Base-by-base conservation (phyloP, 1,140 invertebrate genomes). In the Brachionus rubens region DNA sequence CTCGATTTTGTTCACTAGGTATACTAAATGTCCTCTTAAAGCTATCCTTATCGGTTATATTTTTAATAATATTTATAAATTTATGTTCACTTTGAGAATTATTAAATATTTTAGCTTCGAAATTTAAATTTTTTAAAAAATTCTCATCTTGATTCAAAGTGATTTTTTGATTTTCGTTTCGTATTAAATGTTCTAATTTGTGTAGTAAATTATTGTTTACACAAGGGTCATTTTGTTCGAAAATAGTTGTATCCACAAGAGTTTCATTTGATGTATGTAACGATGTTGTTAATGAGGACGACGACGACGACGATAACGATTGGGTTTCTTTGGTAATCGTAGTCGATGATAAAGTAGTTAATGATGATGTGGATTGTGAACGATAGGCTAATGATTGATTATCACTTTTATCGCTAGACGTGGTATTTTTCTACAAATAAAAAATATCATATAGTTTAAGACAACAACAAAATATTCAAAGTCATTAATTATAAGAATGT, bases 401-500 rank as follows among this genome's bases (percentile, higher is more conserved):
- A 19, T 65, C 36, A 59, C 50, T 54, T 54, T 54, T 24, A 12
- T 54, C 50, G 26, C 54, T 59, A 59, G 54, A 59, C 59, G n/a
- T 43, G 59, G 33, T 65, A 65, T 65, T 43, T 65, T 41, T 65
- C 59, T 65, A 59, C 54, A 19, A 3, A 59, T 19, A 59, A 59
- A 59, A 12, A 36, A 26, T 30, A 33, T 33, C 30, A 59, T 33
- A 33, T 33, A 30, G 30, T 59, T 33, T 33, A 59, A 59, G 28
- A 59, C 19, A 33, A 59, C 30, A 59, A 33, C 30, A 21, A 59
- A 14, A 59, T 59, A 59, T 59, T 59, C 54, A 33, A 59, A 59
- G 54, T 59, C 28, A 59, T 59, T 59, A 59, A 59, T 59, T 59
- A 33, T 30, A 59, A 28, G 54, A 59, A 59, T 59, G 54, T 59